Conservation (phyloP, 2,888 invertebrate genomes). For the Xanthostigma xanthostigma region DNA sequence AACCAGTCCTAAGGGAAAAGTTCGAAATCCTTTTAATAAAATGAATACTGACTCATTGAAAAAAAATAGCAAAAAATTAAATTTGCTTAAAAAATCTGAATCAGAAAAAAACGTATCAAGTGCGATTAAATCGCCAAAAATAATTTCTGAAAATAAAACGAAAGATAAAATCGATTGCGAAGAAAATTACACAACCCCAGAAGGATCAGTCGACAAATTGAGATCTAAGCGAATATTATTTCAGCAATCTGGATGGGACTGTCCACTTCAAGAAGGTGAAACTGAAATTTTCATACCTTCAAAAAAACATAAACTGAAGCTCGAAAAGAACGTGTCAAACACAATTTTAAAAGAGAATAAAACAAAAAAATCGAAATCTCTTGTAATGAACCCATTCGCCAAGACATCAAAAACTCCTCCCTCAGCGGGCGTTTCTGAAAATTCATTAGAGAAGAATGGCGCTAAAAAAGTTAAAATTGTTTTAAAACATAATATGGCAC, state of each 20-base stretch:
- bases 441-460: conserved; percentile 11
- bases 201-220: no score
- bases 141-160: no score
- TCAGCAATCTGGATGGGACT: conserved; percentile 14
- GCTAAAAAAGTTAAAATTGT: conserved; percentile 60
- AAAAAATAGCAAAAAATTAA: no score
- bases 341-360: not conserved
- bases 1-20: no score
- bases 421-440: not conserved
- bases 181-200: no score
- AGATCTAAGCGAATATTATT: no score
- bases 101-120: no score
- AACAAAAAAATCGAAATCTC: conserved; percentile 8
- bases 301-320: conserved; percentile 15
- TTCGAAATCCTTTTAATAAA: no score
- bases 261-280: conserved; percentile 14
- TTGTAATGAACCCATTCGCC: conserved; percentile 9
- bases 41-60: no score
- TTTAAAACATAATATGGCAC: conserved; percentile 51
- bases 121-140: no score
- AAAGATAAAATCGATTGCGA: no score
- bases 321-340: not conserved
- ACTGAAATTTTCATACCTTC: conserved; percentile 22
- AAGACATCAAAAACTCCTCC: conserved; percentile 4
- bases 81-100: no score